Base-by-base conservation (phyloP, 2,797 vertebrate genomes). In the Spinus olivaceus region DNA sequence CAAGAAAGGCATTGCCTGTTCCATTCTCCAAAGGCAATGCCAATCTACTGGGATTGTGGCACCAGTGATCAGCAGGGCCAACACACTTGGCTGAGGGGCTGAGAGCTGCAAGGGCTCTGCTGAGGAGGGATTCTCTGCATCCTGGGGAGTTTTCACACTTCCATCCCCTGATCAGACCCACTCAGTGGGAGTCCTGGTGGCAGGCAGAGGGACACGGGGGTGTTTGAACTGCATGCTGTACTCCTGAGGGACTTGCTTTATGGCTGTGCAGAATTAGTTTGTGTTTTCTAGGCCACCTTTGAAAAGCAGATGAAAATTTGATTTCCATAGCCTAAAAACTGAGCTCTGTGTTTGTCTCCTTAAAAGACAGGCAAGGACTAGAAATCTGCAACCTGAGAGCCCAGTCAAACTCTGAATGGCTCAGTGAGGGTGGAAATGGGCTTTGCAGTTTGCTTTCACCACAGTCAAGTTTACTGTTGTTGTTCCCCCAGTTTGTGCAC, bases 211-310 rank as follows among this genome's bases (percentile, higher is more conserved):
- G 39, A 53, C 32, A 37, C 0, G 0, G 5, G 47, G 14, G 23
- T 85, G 56, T 76, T 83, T 1, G 0, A 76, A 41, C 63, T 32
- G 30, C 0, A 0, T 27, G 12, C 66, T 66, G 24, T 51, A 32
- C 63, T 92, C 81, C 66, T 64, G 74, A 80, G 88, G 57, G 78
- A 63, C 49, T 80, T 1, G 2, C 56, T 78, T 90, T 74, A 82
- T 41, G 35, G 42, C 61, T 94, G 7, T 70, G 81, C 74, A 85
- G 88, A 92, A 92, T 95, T 95, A 90, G 61, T 65, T 79, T 74
- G 32, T 84, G 49, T 74, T 97, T 95, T 95, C 86, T 93, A 94
- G 94, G 93, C 83, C 94, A 81, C 54, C 74, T 92, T 51, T 81
- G 73, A 81, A 91, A 90, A 84, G 51, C 0, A 1, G 37, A 50